Base-by-base conservation (phyloP, 2,888 invertebrate genomes). In the Cantharis nigra region DNA sequence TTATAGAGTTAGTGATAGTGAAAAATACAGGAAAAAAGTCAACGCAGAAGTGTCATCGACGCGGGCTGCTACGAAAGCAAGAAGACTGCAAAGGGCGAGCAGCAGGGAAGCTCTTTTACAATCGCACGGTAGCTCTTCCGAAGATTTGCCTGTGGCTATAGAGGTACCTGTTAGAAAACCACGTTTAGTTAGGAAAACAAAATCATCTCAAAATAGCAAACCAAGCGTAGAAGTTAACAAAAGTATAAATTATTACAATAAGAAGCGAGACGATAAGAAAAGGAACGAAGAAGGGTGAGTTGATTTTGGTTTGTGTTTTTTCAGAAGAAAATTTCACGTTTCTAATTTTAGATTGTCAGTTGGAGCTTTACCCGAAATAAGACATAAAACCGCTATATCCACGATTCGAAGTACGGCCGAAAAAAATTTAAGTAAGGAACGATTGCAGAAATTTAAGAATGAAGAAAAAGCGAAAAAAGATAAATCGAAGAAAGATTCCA, bases 101-200 rank as follows among this genome's bases (percentile, higher is more conserved):
- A 90, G 90, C 80, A 86, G 90, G 78, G 90, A 91, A 81, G 89
- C 89, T 67, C 83, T 89, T 49, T 84, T 90, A 16, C 89, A 89
- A 78, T 87, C 88, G 2, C 89, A 89, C 80, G 90, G 89, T 14
- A 90, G 90, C 81, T 90, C 90, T 14, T 90, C 90, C 0, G 91
- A 91, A 83, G 90, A 90, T 84, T 82, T 90, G 23, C 85, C 88
- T 1, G 83, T 85, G 7, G 86, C 83, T 77, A 80, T 84, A 14
- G 88, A 87, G 74, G 82, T 83, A 26, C 87, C 87, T 10, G 76
- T 84, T 1, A 81, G 89, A 30, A 89, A 88, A 79, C 89, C 87
- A n/a, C 83, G 89, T 70, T 79, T 87, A 78, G 83, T 87, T n/a
- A 86, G 86, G 80, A 88, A 87, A 80, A 87, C 86, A 1, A 88